Evolutionary conservation across 2,888 invertebrate genomes (phyloP).

Genomic region (Zootermopsis nevadensis): DNA sequence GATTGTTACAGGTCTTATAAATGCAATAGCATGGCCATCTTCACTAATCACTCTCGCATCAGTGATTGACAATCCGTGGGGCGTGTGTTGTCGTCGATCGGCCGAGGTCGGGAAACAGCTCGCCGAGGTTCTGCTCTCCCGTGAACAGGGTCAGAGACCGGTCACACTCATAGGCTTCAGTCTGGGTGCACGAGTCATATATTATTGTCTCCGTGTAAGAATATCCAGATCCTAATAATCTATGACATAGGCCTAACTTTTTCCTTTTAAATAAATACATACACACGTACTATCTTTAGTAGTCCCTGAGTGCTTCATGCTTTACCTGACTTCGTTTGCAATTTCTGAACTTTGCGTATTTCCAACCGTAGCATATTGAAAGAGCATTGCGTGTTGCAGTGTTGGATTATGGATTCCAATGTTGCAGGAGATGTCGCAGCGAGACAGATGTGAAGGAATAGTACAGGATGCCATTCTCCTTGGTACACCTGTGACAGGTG

Average conservation of each 20-base stretch:
- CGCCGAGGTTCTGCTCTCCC: slow-evolving; percentile 71
- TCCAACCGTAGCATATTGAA: too few relatives aligned
- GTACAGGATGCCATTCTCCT: slow-evolving; percentile 73
- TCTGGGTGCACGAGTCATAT: slow-evolving; percentile 76
- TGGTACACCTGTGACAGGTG: slow-evolving; percentile 72
- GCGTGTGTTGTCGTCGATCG: slow-evolving; percentile 71
- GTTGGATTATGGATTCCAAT: not conserved
- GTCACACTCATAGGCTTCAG: slow-evolving; percentile 75
- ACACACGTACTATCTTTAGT: too few relatives aligned
- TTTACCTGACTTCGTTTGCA: not conserved
- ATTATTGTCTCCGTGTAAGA: slow-evolving; percentile 70
- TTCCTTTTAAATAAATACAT: not conserved
- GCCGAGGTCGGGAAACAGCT: slow-evolving; percentile 72
- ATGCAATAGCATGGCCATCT: slow-evolving; percentile 74
- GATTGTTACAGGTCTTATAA: slow-evolving; percentile 66
- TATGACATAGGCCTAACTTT: not conserved
- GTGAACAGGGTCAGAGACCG: slow-evolving; percentile 73
- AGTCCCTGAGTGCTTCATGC: too few relatives aligned
- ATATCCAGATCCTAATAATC: not conserved
- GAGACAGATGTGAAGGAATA: slow-evolving; percentile 69
- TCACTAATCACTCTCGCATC: slow-evolving; percentile 69
- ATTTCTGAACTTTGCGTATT: not conserved
- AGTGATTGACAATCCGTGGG: slow-evolving; percentile 75
- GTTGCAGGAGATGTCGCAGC: slow-evolving; percentile 64
- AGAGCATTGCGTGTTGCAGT: not conserved